Percentiles rank a stretch among this genome's conserved stretches.
phyloP scores from a whole-genome alignment of 2,113 vertebrate species.

The Plestiodon gilberti region DNA sequence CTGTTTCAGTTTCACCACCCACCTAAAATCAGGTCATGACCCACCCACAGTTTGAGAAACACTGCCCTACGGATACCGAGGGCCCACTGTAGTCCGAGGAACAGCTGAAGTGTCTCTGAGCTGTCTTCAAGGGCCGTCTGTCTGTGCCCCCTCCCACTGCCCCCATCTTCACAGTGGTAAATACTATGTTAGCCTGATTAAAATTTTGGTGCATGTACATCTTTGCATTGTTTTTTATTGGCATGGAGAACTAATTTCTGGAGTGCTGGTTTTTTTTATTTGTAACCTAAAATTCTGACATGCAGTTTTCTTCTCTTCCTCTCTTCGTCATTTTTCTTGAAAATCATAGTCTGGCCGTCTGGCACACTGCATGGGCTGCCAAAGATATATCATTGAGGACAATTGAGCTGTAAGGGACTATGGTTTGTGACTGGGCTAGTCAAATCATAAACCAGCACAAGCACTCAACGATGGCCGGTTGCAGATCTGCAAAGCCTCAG shows the following conservation, averaged over 20 bases:
- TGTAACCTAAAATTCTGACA: not conserved
- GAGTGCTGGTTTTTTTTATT: not conserved
- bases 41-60: no score
- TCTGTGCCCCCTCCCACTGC: no score
- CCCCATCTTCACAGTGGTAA: no score
- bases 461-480: not conserved
- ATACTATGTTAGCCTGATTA: not conserved
- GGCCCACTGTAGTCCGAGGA: no score
- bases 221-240: not conserved
- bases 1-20: no score
- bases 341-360: not conserved
- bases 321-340: not conserved
- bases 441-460: not conserved
- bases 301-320: not conserved
- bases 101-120: no score
- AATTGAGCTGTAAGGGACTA: not conserved
- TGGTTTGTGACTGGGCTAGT: not conserved
- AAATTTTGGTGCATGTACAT: not conserved
- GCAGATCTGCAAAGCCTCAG: slow-evolving; percentile 2
- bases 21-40: no score
- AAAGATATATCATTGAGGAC: not conserved
- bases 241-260: not conserved
- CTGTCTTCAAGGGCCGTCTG: no score
- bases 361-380: not conserved
- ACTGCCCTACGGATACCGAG: no score